Conservation (phyloP, 2,888 invertebrate species). For the Xestobium rufovillosum region DNA sequence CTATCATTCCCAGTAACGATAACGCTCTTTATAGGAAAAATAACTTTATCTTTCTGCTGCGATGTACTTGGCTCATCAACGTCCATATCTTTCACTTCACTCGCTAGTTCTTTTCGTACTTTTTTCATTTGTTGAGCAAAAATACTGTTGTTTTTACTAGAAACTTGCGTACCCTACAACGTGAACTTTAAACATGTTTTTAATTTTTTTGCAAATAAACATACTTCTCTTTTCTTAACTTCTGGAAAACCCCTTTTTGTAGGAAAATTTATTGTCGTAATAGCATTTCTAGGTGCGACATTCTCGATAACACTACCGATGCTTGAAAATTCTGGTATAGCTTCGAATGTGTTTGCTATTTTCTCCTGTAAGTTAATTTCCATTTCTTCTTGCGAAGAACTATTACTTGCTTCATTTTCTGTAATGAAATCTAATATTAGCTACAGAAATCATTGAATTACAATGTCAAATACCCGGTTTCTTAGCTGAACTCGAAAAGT, state of each 20-base stretch:
- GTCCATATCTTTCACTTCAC: constrained; percentile 24
- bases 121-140: constrained; percentile 46
- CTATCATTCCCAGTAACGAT: constrained; percentile 17
- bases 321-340: constrained; percentile 40
- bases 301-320: constrained; percentile 55
- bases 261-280: constrained; percentile 27
- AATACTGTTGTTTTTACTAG: constrained; percentile 44
- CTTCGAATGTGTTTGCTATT: constrained; percentile 41
- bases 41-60: constrained; percentile 26
- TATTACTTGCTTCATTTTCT: constrained; percentile 13
- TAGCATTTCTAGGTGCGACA: constrained; percentile 27
- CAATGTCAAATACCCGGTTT: too few relatives aligned
- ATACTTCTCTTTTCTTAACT: constrained; percentile 42
- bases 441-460: too few relatives aligned
- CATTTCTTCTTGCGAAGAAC: constrained; percentile 13
- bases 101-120: constrained; percentile 30
- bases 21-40: constrained; percentile 31
- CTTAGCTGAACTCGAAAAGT: too few relatives aligned
- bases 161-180: constrained; percentile 21
- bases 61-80: constrained; percentile 20
- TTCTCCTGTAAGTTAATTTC: constrained; percentile 29
- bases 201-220: too few relatives aligned
- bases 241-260: constrained; percentile 46
- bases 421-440: too few relatives aligned
- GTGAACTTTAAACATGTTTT: constrained; percentile 7